Base-by-base conservation (phyloP, 2,888 invertebrate genomes). In the Drosophila longiperda region DNA sequence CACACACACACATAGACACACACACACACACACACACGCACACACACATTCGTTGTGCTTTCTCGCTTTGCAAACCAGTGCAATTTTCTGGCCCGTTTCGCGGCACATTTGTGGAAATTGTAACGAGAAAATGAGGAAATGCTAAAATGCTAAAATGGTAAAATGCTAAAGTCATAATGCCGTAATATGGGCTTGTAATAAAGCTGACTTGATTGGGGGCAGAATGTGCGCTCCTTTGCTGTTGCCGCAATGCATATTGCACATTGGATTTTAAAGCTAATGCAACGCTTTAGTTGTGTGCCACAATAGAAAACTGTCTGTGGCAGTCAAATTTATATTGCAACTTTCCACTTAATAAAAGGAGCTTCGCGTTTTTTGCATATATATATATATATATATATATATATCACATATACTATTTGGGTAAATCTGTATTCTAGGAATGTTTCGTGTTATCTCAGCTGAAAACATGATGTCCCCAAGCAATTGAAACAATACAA, bases 131-230 rank as follows among this genome's bases (percentile, higher is more conserved):
- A 80, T 82, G 70, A 67, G 78, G 65, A 72, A 78, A 78, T 68
- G 74, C 71, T 71, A 82, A 80, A 82, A 29, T 29, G 74, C 71
- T 71, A 82, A 80, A 82, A 29, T 29, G 29, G 6, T 29, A 29
- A 72, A 78, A 78, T 68, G 74, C 71, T 71, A 82, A 80, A 82
- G 82, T 74, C 75, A 80, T 80, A 82, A 82, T 80, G 82, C 71
- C 79, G 72, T 80, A 78, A 82, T 78, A 74, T 78, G 73, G 29
- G 55, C 55, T 55, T 29, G 38, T 55, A 55, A 55, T 57, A 57
- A 70, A 65, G 78, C 74, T 53, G 58, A 55, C 48, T 68, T 55
- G 72, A 40, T 57, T 57, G 55, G 20, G 57, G 57, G 42, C 42
- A 57, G 20, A 42, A 32, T 32, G 3, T 45, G 40, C 57, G 20